Evolutionary conservation across 2,888 invertebrate species (phyloP), one percentile per base, ranked within the genome.

Genomic region (Drosophila subquinaria): DNA sequence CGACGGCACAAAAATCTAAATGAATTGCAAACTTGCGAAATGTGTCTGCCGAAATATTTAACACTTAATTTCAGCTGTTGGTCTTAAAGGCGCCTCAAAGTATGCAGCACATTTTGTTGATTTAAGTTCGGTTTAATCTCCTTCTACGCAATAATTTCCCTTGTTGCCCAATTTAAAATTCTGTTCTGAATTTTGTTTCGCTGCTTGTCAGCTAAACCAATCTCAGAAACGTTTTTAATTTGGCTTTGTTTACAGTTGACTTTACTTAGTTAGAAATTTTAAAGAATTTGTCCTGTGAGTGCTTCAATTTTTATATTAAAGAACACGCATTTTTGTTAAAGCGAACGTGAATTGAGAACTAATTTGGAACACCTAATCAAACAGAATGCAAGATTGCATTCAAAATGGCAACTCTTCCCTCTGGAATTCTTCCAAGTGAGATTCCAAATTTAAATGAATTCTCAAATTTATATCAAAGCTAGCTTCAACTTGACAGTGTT

Each of bases 91-190:
- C 53, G n/a, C 23, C 60, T 51, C 60, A 23, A 60, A 62, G 40
- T 15, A 42, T 42, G 50, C 38, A 17, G 42, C 30, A 27, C n/a
- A 38, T 23, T 23, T 36, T 40, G 42, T 17, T 59, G 36, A 38
- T 38, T 73, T 73, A 42, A 30, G 9, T 36, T 30, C 10, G 40
- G 30, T 10, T 35, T 33, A 45, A 4, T 38, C 9, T 23, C 38
- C 36, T 4, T 23, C 5, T 2, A 15, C 11, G 23, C 20, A 43
- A 43, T 62, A 51, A 55, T 69, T 62, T 63, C 27, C 52, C 65
- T 2, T 45, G 33, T 60, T 69, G 42, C 11, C 17, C 53, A 65
- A 69, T 74, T 53, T 79, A 57, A 79, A 78, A 76, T 79, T 79
- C 53, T n/a, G n/a, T n/a, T n/a, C n/a, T n/a, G n/a, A n/a, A n/a